Percentiles rank a stretch among this genome's conserved stretches.
phyloP scores from a whole-genome alignment of 2,113 vertebrate species.

The Stegastes partitus region DNA sequence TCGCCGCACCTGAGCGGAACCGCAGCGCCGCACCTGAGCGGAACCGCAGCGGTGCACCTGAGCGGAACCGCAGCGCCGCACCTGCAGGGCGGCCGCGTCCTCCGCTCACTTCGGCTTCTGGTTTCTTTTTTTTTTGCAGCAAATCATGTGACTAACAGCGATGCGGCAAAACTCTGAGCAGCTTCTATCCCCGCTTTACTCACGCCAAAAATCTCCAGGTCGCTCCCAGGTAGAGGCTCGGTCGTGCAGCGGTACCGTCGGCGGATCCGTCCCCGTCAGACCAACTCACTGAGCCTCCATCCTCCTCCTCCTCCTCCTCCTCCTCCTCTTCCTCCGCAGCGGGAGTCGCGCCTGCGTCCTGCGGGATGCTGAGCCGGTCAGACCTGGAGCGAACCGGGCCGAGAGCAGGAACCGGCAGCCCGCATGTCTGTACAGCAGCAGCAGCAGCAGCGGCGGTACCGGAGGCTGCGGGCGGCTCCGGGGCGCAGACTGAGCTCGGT shows the following conservation, averaged over 20 bases:
- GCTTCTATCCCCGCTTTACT: conserved; percentile 48
- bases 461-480: not conserved
- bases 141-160: conserved; percentile 19
- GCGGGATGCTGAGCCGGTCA: conserved; percentile 21
- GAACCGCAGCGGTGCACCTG: conserved; percentile 38
- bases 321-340: conserved; percentile 44
- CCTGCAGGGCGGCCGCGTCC: too few relatives aligned
- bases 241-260: not conserved
- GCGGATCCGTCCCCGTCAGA: conserved; percentile 18
- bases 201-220: conserved; percentile 58
- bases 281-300: conserved; percentile 38
- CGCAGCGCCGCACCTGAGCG: conserved; percentile 30
- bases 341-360: conserved; percentile 64
- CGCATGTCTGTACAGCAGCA: not conserved
- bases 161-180: conserved; percentile 62
- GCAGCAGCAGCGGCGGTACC: not conserved
- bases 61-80: too few relatives aligned
- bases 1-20: conserved; percentile 32
- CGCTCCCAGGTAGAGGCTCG: not conserved
- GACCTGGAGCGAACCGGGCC: conserved; percentile 33
- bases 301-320: conserved; percentile 7
- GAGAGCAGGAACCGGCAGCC: conserved; percentile 8
- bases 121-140: not conserved
- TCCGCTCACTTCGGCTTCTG: too few relatives aligned
- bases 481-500: not conserved